A percentile compares a stretch with the other conserved stretches of the same genome.
Conservation (phyloP, 2,797 vertebrate genomes). For the Dermochelys coriacea region DNA sequence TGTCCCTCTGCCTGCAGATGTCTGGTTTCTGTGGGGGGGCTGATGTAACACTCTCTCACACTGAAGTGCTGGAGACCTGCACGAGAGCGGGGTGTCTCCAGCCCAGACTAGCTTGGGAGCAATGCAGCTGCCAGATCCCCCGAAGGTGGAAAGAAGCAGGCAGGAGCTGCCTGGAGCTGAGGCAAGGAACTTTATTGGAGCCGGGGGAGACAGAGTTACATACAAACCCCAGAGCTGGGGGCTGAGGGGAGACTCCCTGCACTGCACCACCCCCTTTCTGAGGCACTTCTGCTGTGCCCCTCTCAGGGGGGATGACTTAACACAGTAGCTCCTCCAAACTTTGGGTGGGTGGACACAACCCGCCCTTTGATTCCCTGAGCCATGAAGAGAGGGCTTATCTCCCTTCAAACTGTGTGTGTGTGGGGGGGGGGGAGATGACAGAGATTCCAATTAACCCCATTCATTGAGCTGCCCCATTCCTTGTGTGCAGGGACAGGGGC, state of each 20-base stretch:
- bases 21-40: neutral
- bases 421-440: fast-evolving
- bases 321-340: neutral
- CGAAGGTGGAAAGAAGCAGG: neutral
- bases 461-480: neutral
- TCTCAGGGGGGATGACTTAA: neutral
- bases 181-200: neutral
- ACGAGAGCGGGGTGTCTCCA: neutral
- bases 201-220: neutral
- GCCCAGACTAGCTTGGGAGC: no score
- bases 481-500: neutral
- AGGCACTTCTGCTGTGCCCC: neutral
- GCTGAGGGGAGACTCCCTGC: no score
- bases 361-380: neutral
- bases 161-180: neutral
- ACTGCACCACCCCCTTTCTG: neutral
- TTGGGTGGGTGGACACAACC: neutral
- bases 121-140: neutral
- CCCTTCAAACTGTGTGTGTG: neutral
- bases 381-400: neutral
- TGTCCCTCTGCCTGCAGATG: neutral
- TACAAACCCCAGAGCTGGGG: neutral
- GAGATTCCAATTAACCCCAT: neutral
- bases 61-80: neutral
- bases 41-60: neutral